Evolutionary conservation across 2,888 invertebrate genomes (phyloP), one percentile per base, ranked within the genome.

Genomic region (Drosophila pegasa): DNA sequence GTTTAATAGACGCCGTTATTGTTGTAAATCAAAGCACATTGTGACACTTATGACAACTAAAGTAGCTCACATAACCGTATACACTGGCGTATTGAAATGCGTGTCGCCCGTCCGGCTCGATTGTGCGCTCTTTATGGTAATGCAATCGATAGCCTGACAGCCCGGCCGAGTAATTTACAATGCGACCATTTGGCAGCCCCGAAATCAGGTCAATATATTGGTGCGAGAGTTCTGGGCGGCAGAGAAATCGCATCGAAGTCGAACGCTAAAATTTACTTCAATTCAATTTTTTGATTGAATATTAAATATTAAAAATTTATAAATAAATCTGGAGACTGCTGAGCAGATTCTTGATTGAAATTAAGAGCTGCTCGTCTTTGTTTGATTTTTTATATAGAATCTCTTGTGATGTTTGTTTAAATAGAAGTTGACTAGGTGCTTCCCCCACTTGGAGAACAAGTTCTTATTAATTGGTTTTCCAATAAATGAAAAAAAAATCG

Each of bases 11-110:
- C 87, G 83, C 77, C 88, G 78, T 80, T 87, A 88, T 86, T 79
- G 78, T 89, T 90, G 82, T 89, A 89, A 90, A 90, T 90, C 89
- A 90, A 83, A 80, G 72, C 83, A 88, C 82, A 85, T 85, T 81
- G 89, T 90, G 89, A 89, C 88, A 89, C 75, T 87, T 87, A 88
- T 83, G 79, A 81, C 84, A 88, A 83, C 79, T 80, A 80, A 89
- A 90, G 89, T 88, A 80, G 89, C 88, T 78, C 90, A 83, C 78
- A 89, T 87, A 89, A 89, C 89, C 71, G 89, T 90, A 86, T 70
- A 52, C 57, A 71, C 78, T 55, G 56, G 64, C 62, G 58, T 61
- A 71, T 54, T 51, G 43, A 50, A 67, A 66, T 69, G 50, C 62
- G 61, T 62, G 50, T 16, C 56, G 57, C 57, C 55, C 62, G 74